Evolutionary conservation across 2,797 vertebrate genomes (phyloP).

Genomic region (Chelmon rostratus): DNA sequence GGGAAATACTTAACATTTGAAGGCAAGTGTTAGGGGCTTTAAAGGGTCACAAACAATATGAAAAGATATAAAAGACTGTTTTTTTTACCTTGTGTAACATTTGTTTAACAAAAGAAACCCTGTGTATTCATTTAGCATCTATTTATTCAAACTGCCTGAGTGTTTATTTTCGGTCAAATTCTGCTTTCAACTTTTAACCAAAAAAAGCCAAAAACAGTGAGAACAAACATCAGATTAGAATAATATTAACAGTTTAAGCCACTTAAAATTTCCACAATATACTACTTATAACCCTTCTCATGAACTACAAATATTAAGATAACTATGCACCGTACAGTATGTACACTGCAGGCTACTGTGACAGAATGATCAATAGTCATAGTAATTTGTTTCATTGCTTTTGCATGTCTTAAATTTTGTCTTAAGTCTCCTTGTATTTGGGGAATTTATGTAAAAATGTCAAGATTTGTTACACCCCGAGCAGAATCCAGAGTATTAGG

Average conservation of each 20-base stretch:
- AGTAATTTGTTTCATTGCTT: constrained; percentile 1
- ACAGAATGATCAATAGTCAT: not conserved
- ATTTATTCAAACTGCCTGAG: not conserved
- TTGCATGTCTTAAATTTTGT: not conserved
- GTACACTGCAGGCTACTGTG: no score
- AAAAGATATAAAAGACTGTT: not conserved
- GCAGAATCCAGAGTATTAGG: constrained; percentile 40
- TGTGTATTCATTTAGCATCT: not conserved
- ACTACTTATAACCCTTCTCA: not conserved
- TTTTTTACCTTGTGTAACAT: no score
- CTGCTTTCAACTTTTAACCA: not conserved
- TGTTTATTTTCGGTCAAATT: not conserved
- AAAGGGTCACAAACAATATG: not conserved
- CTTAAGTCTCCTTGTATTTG: not conserved
- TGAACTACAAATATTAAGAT: not conserved
- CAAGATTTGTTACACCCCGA: constrained; percentile 11
- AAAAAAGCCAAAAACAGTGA: not conserved
- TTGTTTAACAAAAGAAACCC: not conserved
- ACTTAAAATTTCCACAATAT: not conserved
- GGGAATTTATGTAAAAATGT: constrained; percentile 7
- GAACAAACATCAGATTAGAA: constrained; percentile 12
- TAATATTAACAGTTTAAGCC: not conserved
- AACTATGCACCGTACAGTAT: no score
- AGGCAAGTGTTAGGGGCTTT: not conserved
- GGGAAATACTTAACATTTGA: not conserved